Evolutionary conservation across 2,888 invertebrate genomes (phyloP).

Genomic region (Lutraria lutraria): DNA sequence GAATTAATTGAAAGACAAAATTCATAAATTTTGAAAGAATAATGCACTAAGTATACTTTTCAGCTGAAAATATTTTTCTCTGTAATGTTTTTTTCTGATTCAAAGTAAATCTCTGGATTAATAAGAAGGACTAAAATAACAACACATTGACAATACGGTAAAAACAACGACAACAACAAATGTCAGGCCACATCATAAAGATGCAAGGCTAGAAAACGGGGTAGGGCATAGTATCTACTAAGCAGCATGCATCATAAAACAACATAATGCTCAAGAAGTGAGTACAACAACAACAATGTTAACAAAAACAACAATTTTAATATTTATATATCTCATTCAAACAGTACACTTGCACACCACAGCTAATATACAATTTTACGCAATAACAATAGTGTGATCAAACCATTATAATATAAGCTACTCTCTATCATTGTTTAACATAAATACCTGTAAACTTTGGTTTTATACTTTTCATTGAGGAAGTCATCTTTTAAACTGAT

Average conservation of each 20-base stretch:
- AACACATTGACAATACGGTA: neutral
- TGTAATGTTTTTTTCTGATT: neutral
- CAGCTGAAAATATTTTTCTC: neutral
- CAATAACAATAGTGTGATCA: neutral
- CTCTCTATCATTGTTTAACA: neutral
- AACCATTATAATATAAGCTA: neutral
- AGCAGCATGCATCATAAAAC: slow-evolving; percentile 30
- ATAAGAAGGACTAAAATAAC: neutral
- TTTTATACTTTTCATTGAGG: neutral
- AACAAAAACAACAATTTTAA: neutral
- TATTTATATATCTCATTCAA: neutral
- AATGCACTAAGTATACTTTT: neutral
- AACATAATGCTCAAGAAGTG: slow-evolving; percentile 14
- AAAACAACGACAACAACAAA: neutral
- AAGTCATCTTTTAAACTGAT: neutral
- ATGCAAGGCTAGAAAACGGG: neutral
- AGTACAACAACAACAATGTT: slow-evolving; percentile 12
- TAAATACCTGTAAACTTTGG: neutral
- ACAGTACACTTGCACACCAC: neutral
- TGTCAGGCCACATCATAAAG: neutral
- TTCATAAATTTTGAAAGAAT: neutral
- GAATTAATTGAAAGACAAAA: no score
- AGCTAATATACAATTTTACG: neutral
- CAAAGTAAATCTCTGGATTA: neutral
- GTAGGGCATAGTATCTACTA: slow-evolving; percentile 14